Conservation (phyloP, 2,888 invertebrate species). For the Apodemia zela region DNA sequence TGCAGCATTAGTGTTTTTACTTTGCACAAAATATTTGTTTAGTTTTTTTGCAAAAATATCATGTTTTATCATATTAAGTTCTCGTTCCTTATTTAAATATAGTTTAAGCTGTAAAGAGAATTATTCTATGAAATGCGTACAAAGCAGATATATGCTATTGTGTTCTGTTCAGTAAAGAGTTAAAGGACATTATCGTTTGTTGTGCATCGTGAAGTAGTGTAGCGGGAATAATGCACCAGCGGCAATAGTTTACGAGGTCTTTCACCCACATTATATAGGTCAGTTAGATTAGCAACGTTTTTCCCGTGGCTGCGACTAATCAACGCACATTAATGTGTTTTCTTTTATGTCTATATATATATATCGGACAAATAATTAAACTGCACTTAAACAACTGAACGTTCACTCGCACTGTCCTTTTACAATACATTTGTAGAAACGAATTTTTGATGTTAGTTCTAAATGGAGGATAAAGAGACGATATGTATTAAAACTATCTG, state of each 20-base stretch:
- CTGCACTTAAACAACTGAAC: neutral
- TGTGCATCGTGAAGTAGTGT: conserved; percentile 51
- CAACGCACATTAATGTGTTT: conserved; percentile 17
- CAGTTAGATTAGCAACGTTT: conserved; percentile 67
- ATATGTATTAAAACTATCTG: too few species aligned
- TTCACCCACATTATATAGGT: conserved; percentile 77
- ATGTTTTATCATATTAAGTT: conserved; percentile 32
- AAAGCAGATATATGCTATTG: conserved; percentile 38
- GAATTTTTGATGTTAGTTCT: too few species aligned
- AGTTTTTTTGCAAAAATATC: too few species aligned
- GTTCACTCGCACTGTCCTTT: too few species aligned
- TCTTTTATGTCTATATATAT: neutral
- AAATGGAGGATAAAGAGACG: too few species aligned
- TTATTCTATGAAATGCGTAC: conserved; percentile 59
- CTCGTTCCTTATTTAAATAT: conserved; percentile 54
- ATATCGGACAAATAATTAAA: neutral
- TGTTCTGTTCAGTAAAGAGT: conserved; percentile 40
- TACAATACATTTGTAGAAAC: too few species aligned
- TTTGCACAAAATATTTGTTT: too few species aligned
- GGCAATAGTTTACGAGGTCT: conserved; percentile 77
- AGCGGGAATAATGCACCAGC: conserved; percentile 71
- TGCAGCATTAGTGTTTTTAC: too few species aligned
- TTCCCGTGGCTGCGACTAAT: conserved; percentile 39
- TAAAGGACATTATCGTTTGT: conserved; percentile 47
- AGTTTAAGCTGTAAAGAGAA: conserved; percentile 51